These are phyloP conservation scores for Ctenicera cuprea DNA, from an alignment of 2,888 invertebrate genomes.

Conservation along the genomic window DNA sequence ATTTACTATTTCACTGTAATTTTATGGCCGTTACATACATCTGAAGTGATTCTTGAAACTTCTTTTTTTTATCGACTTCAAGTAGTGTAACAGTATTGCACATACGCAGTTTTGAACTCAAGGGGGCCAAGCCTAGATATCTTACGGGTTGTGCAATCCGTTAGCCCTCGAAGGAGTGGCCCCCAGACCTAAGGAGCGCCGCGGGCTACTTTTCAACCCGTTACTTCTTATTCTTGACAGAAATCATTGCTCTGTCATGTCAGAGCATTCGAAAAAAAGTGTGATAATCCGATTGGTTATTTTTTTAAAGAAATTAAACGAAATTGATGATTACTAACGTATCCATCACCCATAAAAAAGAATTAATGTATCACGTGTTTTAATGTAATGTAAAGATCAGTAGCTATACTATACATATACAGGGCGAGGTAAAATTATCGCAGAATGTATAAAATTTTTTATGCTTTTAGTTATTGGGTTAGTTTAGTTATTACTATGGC, in stretches of 20 bases:
- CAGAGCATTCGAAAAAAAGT: not conserved
- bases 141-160: slow-evolving; percentile 34
- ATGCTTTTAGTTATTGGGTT: no score
- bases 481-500: no score
- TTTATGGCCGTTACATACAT: no score
- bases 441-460: no score
- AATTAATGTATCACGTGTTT: no score
- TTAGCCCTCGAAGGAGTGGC: slow-evolving; percentile 31
- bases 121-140: slow-evolving; percentile 20
- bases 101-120: slow-evolving; percentile 15
- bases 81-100: not conserved
- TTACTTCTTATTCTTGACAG: not conserved
- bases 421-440: no score
- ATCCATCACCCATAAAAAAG: no score
- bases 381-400: no score
- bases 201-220: slow-evolving; percentile 4
- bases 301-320: not conserved
- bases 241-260: not conserved
- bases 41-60: no score
- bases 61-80: not conserved
- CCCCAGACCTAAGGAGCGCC: slow-evolving; percentile 34
- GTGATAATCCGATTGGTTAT: not conserved
- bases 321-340: no score
- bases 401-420: no score
- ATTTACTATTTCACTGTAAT: no score